Conservation (phyloP, 2,113 vertebrate genomes). For the Pluvialis apricaria region DNA sequence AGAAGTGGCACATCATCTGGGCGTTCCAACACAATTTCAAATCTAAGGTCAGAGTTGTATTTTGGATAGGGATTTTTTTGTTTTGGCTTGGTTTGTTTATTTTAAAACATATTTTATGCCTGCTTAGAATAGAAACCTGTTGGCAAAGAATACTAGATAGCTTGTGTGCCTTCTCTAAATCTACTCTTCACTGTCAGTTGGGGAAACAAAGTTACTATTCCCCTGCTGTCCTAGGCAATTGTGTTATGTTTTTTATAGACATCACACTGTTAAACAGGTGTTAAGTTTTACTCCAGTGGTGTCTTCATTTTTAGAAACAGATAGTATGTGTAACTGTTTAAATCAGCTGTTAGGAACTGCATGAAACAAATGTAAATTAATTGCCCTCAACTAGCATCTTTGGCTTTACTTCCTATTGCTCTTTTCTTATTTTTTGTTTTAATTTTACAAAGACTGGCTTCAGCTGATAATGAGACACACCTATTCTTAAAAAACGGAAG, state of each 20-base stretch:
- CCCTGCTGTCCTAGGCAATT: conserved; percentile 27
- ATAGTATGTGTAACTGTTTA: not conserved
- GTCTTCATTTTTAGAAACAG: conserved; percentile 37
- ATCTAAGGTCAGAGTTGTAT: not conserved
- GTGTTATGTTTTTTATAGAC: conserved; percentile 27
- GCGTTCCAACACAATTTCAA: not conserved
- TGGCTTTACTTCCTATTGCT: not conserved
- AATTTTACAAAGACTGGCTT: not conserved
- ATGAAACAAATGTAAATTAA: conserved; percentile 17
- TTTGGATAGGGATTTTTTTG: not conserved
- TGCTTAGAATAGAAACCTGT: conserved; percentile 2
- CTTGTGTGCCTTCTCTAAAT: not conserved
- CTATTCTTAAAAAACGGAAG: not conserved
- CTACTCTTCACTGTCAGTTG: not conserved
- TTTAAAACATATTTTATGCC: not conserved
- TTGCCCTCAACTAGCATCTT: not conserved
- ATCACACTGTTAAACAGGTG: conserved; percentile 57
- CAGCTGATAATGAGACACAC: not conserved
- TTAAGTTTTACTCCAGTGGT: conserved; percentile 42
- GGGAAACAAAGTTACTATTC: conserved; percentile 21
- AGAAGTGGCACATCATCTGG: not conserved
- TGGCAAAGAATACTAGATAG: not conserved
- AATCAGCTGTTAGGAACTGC: conserved; percentile 8
- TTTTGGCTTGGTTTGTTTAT: not conserved
- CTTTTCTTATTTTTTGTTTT: not conserved